phyloP scores from a whole-genome alignment of 2,113 vertebrate genomes.

The Anser cygnoides region DNA sequence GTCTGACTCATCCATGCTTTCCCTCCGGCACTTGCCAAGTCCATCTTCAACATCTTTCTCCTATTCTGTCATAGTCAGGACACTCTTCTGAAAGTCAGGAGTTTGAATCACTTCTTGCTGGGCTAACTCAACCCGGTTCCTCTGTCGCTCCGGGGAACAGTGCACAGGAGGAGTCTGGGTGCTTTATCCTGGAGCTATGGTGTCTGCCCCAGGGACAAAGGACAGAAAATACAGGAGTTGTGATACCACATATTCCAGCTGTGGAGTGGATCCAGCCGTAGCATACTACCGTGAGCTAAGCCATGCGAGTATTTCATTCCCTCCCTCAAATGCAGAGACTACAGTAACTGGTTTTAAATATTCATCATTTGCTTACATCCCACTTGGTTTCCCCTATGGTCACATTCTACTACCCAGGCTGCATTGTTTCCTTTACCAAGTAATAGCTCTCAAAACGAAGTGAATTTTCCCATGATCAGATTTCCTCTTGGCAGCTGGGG shows the following conservation, averaged over 20 bases:
- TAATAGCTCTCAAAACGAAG: not conserved
- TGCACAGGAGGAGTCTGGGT: not conserved
- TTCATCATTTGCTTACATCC: not conserved
- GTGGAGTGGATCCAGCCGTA: not conserved
- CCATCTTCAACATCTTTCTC: not conserved
- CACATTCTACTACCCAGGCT: rapidly evolving
- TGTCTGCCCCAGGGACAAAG: not conserved
- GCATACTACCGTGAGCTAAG: not conserved
- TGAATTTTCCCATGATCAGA: not conserved
- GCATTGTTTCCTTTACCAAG: not conserved
- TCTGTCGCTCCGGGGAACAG: not conserved
- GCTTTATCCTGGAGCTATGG: not conserved
- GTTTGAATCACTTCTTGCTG: not conserved
- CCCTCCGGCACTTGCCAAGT: not conserved
- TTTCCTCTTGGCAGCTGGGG: not conserved
- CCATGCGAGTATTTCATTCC: not conserved
- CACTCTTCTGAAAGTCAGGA: not conserved
- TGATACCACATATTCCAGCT: not conserved
- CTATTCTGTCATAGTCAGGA: not conserved
- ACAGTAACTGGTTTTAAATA: not conserved
- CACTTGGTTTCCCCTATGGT: not conserved
- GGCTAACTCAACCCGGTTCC: rapidly evolving
- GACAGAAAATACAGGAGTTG: not conserved
- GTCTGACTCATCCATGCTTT: not conserved
- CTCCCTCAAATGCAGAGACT: not conserved